Base-by-base conservation (phyloP, 2,797 vertebrate species). In the Microhierax caerulescens region DNA sequence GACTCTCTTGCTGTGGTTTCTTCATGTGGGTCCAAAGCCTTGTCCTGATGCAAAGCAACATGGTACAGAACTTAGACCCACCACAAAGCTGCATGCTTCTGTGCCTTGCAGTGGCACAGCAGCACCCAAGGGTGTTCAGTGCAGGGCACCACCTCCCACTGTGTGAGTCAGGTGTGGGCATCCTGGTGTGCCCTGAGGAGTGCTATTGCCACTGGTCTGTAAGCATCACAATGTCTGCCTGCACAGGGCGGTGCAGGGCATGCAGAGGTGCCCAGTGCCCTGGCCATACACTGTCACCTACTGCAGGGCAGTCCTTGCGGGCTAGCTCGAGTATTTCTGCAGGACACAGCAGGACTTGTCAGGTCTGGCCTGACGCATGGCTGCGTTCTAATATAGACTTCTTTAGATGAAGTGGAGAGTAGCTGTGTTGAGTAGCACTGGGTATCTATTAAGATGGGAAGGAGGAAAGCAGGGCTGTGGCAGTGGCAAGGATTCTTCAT, bases 171-270 rank as follows among this genome's bases (percentile, higher is more conserved):
- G 43, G 34, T 6, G 1, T 5, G 12, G 36, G 13, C 25, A 17
- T n/a, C 36, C 34, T 59, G 20, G 15, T 10, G 50, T 23, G 28
- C 20, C 27, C 21, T 30, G 13, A 60, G 67, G 18, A 60, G 21
- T 10, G 30, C 45, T 34, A 17, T 28, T 16, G 85, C n/a, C 41
- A 23, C 54, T 54, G 56, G 47, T n/a, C 73, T 3, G 0, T 34
- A 19, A 65, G n/a, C 12, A 37, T 32, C 59, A 39, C 3, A 2
- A 21, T 1, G 5, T 59, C 80, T 25, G 43, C 11, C 27, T 21
- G 53, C 51, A 20, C 43, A 45, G 45, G 1, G 0, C 1, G 2
- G 36, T 28, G 36, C 22, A 20, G 67, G n/a, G 51, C 51, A 0
- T 5, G 9, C 27, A 22, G 59, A 61, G 67, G 24, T 34, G 48